A percentile compares a stretch with the other conserved stretches of the same genome.
These are phyloP conservation scores for Amiota mariae DNA, from an alignment of 2,888 invertebrate genomes.

Conservation along the genomic window DNA sequence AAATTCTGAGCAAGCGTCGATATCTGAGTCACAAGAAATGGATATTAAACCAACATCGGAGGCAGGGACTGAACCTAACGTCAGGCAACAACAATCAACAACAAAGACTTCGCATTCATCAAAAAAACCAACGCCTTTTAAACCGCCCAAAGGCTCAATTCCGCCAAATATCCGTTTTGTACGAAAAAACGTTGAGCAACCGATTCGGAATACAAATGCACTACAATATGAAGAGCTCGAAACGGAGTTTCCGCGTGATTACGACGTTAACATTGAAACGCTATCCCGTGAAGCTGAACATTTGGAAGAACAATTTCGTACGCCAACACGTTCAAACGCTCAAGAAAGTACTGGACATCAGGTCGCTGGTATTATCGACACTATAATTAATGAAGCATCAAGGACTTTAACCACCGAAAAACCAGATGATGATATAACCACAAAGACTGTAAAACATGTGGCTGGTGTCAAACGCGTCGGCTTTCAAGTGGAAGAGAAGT, in stretches of 20 bases:
- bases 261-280: conserved; percentile 74
- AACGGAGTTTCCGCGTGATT: conserved; percentile 73
- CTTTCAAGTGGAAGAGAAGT: conserved; percentile 67
- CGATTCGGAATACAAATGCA: conserved; percentile 63
- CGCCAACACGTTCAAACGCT: conserved; percentile 60
- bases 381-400: conserved; percentile 59
- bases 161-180: conserved; percentile 70
- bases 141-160: conserved; percentile 41
- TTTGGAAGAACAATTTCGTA: conserved; percentile 73
- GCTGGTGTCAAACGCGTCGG: conserved; percentile 63
- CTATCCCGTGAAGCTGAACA: conserved; percentile 73
- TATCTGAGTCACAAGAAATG: conserved; percentile 49
- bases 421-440: conserved; percentile 54
- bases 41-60: conserved; percentile 59
- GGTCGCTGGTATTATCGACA: conserved; percentile 59
- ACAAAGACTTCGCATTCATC: conserved; percentile 42
- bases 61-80: conserved; percentile 53
- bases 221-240: conserved; percentile 70
- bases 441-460: conserved; percentile 49
- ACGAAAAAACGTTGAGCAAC: conserved; percentile 72
- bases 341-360: conserved; percentile 52
- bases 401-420: conserved; percentile 54
- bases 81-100: conserved; percentile 51
- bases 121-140: conserved; percentile 45
- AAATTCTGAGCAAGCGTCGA: conserved; percentile 35